phyloP scores from a whole-genome alignment of 92 coral and sea anemone species.

The Heliopora coerulea region DNA sequence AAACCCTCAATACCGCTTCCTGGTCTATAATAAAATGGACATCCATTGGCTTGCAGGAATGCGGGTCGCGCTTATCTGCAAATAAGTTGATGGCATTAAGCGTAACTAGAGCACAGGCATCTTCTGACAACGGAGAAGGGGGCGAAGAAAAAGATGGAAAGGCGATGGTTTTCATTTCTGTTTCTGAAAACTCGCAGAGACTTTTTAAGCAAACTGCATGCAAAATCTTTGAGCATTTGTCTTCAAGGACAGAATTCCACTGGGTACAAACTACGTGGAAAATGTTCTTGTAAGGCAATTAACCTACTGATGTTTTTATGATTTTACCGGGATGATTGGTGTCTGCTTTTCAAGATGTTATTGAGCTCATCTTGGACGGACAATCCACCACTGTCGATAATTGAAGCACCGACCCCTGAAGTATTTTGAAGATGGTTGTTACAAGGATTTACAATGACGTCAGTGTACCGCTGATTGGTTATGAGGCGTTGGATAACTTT shows the following conservation, averaged over 20 bases:
- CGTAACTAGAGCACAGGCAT: constrained; percentile 65
- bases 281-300: constrained; percentile 45
- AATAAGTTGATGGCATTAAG: constrained; percentile 49
- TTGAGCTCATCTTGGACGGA: not conserved
- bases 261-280: constrained; percentile 62
- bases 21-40: not conserved
- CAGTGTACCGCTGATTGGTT: not conserved
- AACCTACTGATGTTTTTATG: constrained; percentile 48
- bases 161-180: constrained; percentile 53
- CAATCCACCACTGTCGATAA: not conserved
- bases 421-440: not conserved
- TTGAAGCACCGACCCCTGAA: constrained; percentile 1
- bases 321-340: constrained; percentile 45
- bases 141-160: constrained; percentile 71
- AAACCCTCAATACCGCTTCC: not conserved
- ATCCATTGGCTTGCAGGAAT: not conserved
- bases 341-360: not conserved
- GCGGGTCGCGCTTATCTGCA: not conserved
- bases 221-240: constrained; percentile 21
- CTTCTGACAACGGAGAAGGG: constrained; percentile 77
- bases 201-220: constrained; percentile 42
- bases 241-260: constrained; percentile 14
- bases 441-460: constrained; percentile 7
- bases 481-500: not conserved
- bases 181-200: constrained; percentile 37